Percentiles rank a stretch among this genome's conserved stretches.
Evolutionary conservation across 2,797 vertebrate genomes (phyloP).

Genomic region (Mormyrops boulengeri): DNA sequence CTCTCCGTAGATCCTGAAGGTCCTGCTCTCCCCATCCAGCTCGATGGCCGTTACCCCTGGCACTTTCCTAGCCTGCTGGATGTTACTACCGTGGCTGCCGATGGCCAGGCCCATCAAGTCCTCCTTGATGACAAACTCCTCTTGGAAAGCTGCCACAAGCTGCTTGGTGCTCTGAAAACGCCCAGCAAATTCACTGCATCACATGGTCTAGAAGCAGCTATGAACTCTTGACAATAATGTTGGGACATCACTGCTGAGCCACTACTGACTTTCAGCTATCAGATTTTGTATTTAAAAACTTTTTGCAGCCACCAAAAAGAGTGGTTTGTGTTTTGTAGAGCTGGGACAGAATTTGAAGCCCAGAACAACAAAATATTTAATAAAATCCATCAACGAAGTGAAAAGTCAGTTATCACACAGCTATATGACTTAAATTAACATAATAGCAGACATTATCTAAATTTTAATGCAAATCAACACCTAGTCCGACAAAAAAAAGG

Average conservation of each 20-base stretch:
- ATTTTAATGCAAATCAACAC: not conserved
- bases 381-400: not conserved
- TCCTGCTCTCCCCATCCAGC: slow-evolving; percentile 93
- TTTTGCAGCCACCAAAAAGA: not conserved
- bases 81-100: slow-evolving; percentile 94
- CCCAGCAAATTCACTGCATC: not conserved
- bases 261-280: not conserved
- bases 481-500: not conserved
- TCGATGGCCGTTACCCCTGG: slow-evolving; percentile 94
- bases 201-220: not conserved
- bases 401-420: not conserved
- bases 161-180: slow-evolving; percentile 83
- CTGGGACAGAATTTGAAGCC: not conserved
- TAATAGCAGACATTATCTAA: not conserved
- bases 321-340: not conserved
- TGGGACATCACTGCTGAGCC: not conserved
- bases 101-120: slow-evolving; percentile 96
- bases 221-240: not conserved
- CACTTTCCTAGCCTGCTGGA: slow-evolving; percentile 96
- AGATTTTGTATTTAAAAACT: not conserved
- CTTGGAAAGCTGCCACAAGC: slow-evolving; percentile 90
- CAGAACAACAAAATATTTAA: not conserved
- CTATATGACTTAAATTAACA: not conserved
- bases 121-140: slow-evolving; percentile 90
- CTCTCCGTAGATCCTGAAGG: slow-evolving; percentile 98